Evolutionary conservation across 2,113 vertebrate genomes (phyloP), one percentile per base, ranked within the genome.

Genomic region (Pangasianodon gigas): DNA sequence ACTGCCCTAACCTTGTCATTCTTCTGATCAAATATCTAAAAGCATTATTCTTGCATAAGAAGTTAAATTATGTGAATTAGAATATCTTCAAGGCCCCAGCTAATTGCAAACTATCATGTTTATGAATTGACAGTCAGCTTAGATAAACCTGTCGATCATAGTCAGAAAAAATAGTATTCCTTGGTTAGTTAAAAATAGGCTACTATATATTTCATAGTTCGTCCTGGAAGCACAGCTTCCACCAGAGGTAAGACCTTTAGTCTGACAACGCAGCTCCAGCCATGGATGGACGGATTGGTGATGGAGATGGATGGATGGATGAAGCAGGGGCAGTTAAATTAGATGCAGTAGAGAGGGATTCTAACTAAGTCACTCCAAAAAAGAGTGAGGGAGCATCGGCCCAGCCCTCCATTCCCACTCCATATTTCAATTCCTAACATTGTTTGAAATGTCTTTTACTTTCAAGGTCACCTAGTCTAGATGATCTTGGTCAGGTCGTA

Each of bases 381-480:
- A 54, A 52, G 46, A 87, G n/a, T n/a, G 26, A 46, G 51, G 65
- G 79, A 29, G 32, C 21, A 74, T 46, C 75, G 19, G 56, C n/a
- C 51, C 88, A 58, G 32, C 52, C 83, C 60, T 77, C 41, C 29
- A 67, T 13, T 84, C 82, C 58, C 32, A 60, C 19, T 26, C 16
- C 8, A 16, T 85, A 75, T 74, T 84, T 52, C 26, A 83, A 11
- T 74, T 77, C 21, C 90, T 77, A 60, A 62, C 79, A 88, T 62
- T 86, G 71, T 74, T 89, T 87, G 87, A 86, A 65, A 87, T 90
- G 80, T 90, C 60, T 65, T 60, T 89, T 90, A 81, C 82, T 89
- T 91, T 90, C 65, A 88, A 90, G 90, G 86, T 89, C 90, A 87
- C 85, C 86, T 88, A 90, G 85, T 87, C 88, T 90, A 92, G 82